Percentiles rank a stretch among this genome's conserved stretches.
phyloP scores from a whole-genome alignment of 2,113 vertebrate genomes.

The Syngnathoides biaculeatus region DNA sequence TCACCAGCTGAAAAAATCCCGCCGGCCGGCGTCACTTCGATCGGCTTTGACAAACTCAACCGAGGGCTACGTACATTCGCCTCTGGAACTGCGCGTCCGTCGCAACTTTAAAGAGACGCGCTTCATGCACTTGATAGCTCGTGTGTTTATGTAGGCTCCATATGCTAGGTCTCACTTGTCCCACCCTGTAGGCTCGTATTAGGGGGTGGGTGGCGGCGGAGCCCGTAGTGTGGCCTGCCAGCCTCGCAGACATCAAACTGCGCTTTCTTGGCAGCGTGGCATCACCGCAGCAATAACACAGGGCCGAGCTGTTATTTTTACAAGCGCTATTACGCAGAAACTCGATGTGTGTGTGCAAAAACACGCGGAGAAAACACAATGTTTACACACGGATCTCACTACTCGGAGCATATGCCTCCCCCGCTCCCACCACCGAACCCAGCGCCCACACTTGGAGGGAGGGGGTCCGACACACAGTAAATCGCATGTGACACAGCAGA shows the following conservation, averaged over 20 bases:
- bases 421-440: background rate
- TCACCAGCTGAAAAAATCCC: conserved; percentile 39
- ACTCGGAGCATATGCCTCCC: conserved; percentile 10
- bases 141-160: conserved; percentile 50
- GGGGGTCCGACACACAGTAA: conserved; percentile 49
- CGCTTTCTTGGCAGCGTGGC: conserved; percentile 43
- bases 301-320: conserved; percentile 59
- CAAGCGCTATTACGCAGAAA: conserved; percentile 44
- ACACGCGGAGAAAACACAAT: conserved; percentile 64
- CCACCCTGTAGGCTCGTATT: conserved; percentile 48
- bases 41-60: conserved; percentile 21
- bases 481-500: conserved; percentile 63
- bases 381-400: conserved; percentile 22
- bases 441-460: conserved; percentile 13
- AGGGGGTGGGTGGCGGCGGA: conserved; percentile 69
- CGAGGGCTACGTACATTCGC: background rate
- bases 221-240: conserved; percentile 46
- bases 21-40: background rate
- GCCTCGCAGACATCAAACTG: conserved; percentile 52
- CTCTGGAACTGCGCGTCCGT: conserved; percentile 11
- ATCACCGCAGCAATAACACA: conserved; percentile 57
- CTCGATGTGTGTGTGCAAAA: conserved; percentile 56
- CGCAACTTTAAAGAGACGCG: conserved; percentile 5
- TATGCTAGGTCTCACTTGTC: conserved; percentile 35
- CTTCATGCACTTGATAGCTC: conserved; percentile 20